Base-by-base conservation (phyloP, 2,888 invertebrate genomes). In the Hoplodrina ambigua region DNA sequence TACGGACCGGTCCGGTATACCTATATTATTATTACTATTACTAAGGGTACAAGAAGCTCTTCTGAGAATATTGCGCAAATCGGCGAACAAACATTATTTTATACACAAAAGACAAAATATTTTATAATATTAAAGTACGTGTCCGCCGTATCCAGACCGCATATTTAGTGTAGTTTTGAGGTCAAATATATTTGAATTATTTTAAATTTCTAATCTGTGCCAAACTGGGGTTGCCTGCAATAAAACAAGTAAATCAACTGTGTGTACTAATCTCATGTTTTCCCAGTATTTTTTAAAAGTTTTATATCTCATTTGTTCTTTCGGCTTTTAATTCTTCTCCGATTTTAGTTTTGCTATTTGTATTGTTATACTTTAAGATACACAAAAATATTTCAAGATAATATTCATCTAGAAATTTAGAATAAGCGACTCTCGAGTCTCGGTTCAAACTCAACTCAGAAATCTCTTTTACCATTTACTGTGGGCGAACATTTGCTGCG, bases 121-220 rank as follows among this genome's bases (percentile, higher is more conserved):
- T 15, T 20, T 37, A 54, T 37, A 53, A 55, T 58, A 55, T 37
- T 41, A 25, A 62, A 58, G 33, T 54, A 61, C 33, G 19, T 46
- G n/a, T 20, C 0, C 33, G 53, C 41, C 64, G 49, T 63, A 72
- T 72, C 78, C 60, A 67, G 37, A 50, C 37, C 52, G 49, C 30
- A 56, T 58, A 49, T 70, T 75, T 75, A 56, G 30, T 55, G 50
- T 50, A 56, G 61, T 66, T 78, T 78, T 66, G 81, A 66, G 81
- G 67, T 61, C 80, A 57, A 62, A 69, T 46, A 37, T 59, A 83
- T 85, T 85, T 61, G 75, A 85, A 85, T 80, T 37, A 19, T 62
- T 83, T 85, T 77, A 67, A 83, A 83, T 78, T 80, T 80, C 59
- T 80, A 74, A 83, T 80, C 59, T 71, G 56, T 72, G 72, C 54